Evolutionary conservation across 2,888 invertebrate genomes (phyloP), one percentile per base, ranked within the genome.

Genomic region (Pristionchus entomophagus): DNA sequence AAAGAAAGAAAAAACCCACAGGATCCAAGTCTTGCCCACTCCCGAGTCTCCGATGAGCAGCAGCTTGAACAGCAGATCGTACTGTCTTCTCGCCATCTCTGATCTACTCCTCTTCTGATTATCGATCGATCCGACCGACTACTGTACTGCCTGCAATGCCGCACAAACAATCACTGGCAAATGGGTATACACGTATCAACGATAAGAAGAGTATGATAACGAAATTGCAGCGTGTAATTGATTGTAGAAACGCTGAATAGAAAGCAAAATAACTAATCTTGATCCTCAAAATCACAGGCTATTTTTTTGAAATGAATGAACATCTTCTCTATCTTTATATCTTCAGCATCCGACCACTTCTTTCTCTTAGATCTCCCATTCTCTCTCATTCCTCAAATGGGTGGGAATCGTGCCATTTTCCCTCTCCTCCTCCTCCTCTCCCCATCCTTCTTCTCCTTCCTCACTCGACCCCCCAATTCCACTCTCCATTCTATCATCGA

Each of bases 31-130:
- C 82, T 95, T 95, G 41, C 95, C 95, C 41, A 95, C 95, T 85
- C 95, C 95, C 49, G 95, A 95, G 92, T 95, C 95, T 38, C 95
- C 95, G 90, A 95, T 95, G 51, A 95, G 92, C 88, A 95, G 93
- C 86, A 95, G 93, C 92, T 95, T 95, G 93, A 95, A 95, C 86
- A 95, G 93, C 88, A 95, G 93, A 94, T 95, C 95, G 93, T 95
- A 95, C 82, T 95, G 94, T 92, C 95, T 95, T 93, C 95, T 95
- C 88, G 95, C 95, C 95, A 95, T 95, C 59, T 35, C 17, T 45
- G 19, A 5, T 45, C 41, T 22, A 38, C 73, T 41, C 8, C 26
- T 59, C 59, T 59, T 5, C 38, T 35, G n/a, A 17, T 26, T 77
- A 41, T 78, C 51, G 49, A 78, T 80, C 41, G 29, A 80, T 29